Percentiles rank a stretch among this genome's conserved stretches.
These are phyloP conservation scores for Dynastes hyllus DNA, from an alignment of 2,888 invertebrate genomes.

Conservation along the genomic window DNA sequence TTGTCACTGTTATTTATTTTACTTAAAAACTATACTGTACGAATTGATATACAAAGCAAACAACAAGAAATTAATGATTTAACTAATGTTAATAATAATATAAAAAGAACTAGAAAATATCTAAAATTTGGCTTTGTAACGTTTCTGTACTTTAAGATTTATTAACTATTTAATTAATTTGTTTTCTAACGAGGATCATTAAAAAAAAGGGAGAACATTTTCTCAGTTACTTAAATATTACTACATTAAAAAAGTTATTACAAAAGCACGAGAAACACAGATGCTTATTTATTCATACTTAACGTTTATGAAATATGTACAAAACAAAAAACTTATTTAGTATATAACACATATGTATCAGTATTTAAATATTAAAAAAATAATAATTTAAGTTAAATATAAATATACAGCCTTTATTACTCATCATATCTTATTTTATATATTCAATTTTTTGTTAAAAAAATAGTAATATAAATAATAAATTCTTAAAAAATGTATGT, in stretches of 20 bases:
- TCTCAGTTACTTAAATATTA: constrained; percentile 13
- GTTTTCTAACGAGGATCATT: background rate
- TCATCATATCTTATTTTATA: constrained; percentile 10
- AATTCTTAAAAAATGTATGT: background rate
- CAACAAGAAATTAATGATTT: too few relatives aligned
- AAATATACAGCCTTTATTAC: constrained; percentile 39
- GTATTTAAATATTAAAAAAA: constrained; percentile 37
- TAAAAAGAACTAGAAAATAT: constrained; percentile 31
- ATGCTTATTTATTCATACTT: background rate
- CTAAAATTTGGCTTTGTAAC: constrained; percentile 45
- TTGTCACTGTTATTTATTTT: too few relatives aligned
- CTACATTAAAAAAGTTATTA: constrained; percentile 8
- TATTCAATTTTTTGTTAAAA: constrained; percentile 9
- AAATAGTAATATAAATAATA: background rate
- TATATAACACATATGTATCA: background rate
- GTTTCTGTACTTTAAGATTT: constrained; percentile 24
- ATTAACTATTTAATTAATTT: background rate
- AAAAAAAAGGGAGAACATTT: constrained; percentile 11
- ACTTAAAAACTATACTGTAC: too few relatives aligned
- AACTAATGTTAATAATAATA: background rate
- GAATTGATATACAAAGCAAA: too few relatives aligned
- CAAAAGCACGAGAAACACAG: constrained; percentile 29
- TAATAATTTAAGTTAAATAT: constrained; percentile 37
- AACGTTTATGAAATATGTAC: constrained; percentile 19
- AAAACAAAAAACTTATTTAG: constrained; percentile 19